phyloP scores from a whole-genome alignment of 2,888 invertebrate species.

The Camptogramma bilineatum region DNA sequence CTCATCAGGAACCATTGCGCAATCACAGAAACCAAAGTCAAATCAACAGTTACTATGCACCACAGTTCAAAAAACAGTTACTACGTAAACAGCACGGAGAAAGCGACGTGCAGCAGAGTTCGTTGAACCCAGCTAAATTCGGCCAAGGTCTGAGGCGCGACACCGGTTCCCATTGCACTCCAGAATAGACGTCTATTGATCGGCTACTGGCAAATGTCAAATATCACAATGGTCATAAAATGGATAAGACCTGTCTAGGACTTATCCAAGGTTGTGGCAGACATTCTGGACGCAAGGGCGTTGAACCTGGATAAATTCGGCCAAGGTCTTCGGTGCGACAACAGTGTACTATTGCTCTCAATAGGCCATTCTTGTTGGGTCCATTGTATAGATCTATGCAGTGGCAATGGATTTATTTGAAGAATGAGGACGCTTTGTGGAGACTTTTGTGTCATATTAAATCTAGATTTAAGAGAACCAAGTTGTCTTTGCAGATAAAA shows the following conservation, averaged over 20 bases:
- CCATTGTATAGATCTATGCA: background rate
- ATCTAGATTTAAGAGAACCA: too few species aligned
- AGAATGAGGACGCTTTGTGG: too few species aligned
- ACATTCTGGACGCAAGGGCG: background rate
- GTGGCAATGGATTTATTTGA: background rate
- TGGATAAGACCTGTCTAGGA: conserved; percentile 13
- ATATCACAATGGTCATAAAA: conserved; percentile 5
- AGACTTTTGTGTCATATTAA: too few species aligned
- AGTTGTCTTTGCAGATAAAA: background rate
- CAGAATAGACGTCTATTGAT: conserved; percentile 37
- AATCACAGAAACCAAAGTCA: conserved; percentile 16
- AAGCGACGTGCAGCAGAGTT: conserved; percentile 67
- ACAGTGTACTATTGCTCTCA: conserved; percentile 1
- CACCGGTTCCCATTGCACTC: conserved; percentile 49
- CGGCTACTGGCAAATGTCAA: background rate
- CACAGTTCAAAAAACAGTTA: conserved; percentile 22
- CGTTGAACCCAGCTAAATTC: conserved; percentile 36
- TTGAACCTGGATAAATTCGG: conserved; percentile 18
- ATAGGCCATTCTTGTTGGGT: background rate
- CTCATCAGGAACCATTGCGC: conserved; percentile 15
- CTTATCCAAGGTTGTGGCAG: conserved; percentile 3
- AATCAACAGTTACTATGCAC: conserved; percentile 15
- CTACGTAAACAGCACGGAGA: conserved; percentile 55
- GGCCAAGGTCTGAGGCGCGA: conserved; percentile 40
- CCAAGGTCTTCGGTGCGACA: conserved; percentile 14